Evolutionary conservation across 2,113 vertebrate species (phyloP).

Genomic region (Oreotrochilus melanogaster): DNA sequence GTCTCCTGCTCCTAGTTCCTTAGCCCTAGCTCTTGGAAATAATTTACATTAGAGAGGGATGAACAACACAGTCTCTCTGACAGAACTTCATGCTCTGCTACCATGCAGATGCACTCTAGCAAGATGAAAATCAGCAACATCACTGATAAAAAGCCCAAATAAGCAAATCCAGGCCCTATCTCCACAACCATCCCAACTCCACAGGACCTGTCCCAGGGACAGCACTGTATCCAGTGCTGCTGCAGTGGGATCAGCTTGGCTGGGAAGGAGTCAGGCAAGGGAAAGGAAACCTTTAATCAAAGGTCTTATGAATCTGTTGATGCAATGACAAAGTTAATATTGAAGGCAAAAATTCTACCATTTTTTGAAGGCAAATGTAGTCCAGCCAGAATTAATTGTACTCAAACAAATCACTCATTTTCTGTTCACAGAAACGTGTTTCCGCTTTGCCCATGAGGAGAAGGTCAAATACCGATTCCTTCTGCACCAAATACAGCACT

Average conservation of each 20-base stretch:
- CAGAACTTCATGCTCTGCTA: not conserved
- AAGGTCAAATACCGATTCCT: too few relatives aligned
- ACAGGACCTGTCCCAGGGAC: fast-evolving
- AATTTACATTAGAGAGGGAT: not conserved
- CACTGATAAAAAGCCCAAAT: not conserved
- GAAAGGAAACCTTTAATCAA: not conserved
- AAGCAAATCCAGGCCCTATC: not conserved
- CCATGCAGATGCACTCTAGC: not conserved
- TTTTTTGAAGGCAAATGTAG: too few relatives aligned
- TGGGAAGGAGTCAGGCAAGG: not conserved
- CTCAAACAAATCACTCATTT: too few relatives aligned
- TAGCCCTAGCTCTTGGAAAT: not conserved
- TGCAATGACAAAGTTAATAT: not conserved
- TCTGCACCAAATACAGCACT: too few relatives aligned
- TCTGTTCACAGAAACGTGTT: too few relatives aligned
- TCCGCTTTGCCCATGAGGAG: too few relatives aligned
- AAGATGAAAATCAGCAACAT: not conserved
- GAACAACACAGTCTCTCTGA: not conserved
- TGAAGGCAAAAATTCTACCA: too few relatives aligned
- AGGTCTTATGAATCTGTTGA: not conserved
- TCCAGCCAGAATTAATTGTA: too few relatives aligned
- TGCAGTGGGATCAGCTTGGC: not conserved
- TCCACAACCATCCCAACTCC: not conserved
- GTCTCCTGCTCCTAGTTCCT: not conserved
- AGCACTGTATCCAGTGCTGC: not conserved